phyloP scores from a whole-genome alignment of 2,113 vertebrate species.

The Platysteira castanea region DNA sequence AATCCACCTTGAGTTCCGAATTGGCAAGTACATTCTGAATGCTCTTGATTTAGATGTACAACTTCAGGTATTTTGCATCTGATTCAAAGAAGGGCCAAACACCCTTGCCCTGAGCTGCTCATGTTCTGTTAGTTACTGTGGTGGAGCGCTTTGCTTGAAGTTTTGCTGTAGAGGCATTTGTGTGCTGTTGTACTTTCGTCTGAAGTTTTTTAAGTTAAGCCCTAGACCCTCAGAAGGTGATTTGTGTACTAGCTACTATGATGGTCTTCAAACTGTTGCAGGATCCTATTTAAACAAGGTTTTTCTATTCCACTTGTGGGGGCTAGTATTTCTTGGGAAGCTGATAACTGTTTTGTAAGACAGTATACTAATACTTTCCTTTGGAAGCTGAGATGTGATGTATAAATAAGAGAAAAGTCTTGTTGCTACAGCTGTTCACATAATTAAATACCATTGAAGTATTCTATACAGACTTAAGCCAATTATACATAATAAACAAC shows the following conservation, averaged over 20 bases:
- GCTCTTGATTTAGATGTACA: background rate
- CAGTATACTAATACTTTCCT: background rate
- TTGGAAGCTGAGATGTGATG: background rate
- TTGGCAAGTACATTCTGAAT: background rate
- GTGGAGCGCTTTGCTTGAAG: background rate
- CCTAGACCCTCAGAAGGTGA: background rate
- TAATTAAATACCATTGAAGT: conserved; percentile 31
- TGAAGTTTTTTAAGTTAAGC: background rate
- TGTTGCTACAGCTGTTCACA: background rate
- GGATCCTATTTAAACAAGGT: background rate
- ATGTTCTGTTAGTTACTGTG: background rate
- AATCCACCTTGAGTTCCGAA: background rate
- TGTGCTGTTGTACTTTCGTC: background rate
- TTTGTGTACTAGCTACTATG: background rate
- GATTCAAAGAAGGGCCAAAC: background rate
- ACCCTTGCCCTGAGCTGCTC: background rate
- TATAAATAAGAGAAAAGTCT: background rate
- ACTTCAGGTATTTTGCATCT: background rate
- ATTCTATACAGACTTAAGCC: conserved; percentile 17
- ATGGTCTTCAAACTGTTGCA: background rate
- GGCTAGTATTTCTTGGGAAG: background rate
- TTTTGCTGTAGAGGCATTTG: background rate
- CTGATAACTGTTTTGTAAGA: background rate
- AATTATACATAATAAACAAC: conserved; percentile 36
- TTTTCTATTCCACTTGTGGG: background rate